Evolutionary conservation across 2,888 invertebrate genomes (phyloP), one percentile per base, ranked within the genome.

Genomic region (Archips xylosteana): DNA sequence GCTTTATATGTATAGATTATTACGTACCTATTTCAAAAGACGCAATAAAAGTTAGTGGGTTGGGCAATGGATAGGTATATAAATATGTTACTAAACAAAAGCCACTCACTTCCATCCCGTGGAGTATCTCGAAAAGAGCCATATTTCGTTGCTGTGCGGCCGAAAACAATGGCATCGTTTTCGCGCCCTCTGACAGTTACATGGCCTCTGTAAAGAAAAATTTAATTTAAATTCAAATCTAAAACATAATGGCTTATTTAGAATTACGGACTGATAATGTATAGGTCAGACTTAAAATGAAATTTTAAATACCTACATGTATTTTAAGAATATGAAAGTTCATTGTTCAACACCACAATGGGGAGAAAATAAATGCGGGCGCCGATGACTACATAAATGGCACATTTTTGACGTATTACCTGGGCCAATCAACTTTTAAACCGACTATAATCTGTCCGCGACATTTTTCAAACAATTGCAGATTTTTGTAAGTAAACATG

Each of bases 91-190:
- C 65, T 73, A 78, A 73, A 76, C 70, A 85, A 81, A 77, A 79
- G 82, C 83, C 90, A 94, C 95, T 94, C 87, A 95, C 95, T 98
- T 98, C 99, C 99, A 99, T 79, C 99, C 99, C 39, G 98, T 99
- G 67, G 99, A 98, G 94, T 98, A 99, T 85, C 99, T 96, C 87
- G 98, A 99, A 94, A 99, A 99, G 79, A 99, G 95, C 99, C 99
- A 99, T 91, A 97, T 97, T 95, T 98, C 98, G 90, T 97, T 98
- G 86, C 97, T 97, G 94, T 97, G 97, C 79, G 98, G 98, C 85
- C 98, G 96, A 95, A 98, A 98, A 95, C 98, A 98, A 92, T 97
- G 97, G 92, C 98, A 98, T 78, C 98, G 96, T 92, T 98, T 99
- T 79, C 97, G 96, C 81, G 97, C 96, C 77, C 97, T 96, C 86